phyloP scores from a whole-genome alignment of 1,140 invertebrate genomes.

The Diabrotica undecimpunctata region DNA sequence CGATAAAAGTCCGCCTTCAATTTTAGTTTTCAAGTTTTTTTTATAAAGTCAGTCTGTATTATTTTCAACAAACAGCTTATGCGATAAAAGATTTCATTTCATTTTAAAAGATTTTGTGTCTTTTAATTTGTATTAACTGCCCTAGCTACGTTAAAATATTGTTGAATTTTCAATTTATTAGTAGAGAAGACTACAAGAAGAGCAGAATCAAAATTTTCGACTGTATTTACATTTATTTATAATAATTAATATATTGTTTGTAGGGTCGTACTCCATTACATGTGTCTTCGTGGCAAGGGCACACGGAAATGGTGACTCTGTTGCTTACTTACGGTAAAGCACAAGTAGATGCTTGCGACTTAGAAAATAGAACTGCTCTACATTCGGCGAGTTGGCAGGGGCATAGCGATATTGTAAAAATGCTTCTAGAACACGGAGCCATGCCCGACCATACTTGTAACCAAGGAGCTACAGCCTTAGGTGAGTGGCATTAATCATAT shows the following conservation, averaged over 20 bases:
- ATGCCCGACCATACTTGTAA: constrained; percentile 87
- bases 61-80: too few species aligned
- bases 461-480: constrained; percentile 87
- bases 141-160: too few species aligned
- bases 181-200: too few species aligned
- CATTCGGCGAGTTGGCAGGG: constrained; percentile 96
- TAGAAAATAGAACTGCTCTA: constrained; percentile 83
- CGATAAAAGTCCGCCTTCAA: too few species aligned
- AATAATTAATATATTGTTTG: background rate
- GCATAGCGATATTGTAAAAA: constrained; percentile 76
- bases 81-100: too few species aligned
- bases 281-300: constrained; percentile 92
- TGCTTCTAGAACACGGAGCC: constrained; percentile 75
- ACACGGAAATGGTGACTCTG: constrained; percentile 86
- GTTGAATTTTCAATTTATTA: too few species aligned
- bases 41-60: too few species aligned
- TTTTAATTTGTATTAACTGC: too few species aligned
- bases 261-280: constrained; percentile 84
- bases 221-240: too few species aligned
- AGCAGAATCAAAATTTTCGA: too few species aligned
- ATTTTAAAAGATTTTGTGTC: too few species aligned
- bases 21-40: too few species aligned
- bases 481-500: constrained; percentile 42
- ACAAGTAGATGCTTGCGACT: constrained; percentile 83
- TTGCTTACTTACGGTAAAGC: constrained; percentile 72